phyloP scores from a whole-genome alignment of 2,113 vertebrate species.

The Kryptolebias marmoratus region DNA sequence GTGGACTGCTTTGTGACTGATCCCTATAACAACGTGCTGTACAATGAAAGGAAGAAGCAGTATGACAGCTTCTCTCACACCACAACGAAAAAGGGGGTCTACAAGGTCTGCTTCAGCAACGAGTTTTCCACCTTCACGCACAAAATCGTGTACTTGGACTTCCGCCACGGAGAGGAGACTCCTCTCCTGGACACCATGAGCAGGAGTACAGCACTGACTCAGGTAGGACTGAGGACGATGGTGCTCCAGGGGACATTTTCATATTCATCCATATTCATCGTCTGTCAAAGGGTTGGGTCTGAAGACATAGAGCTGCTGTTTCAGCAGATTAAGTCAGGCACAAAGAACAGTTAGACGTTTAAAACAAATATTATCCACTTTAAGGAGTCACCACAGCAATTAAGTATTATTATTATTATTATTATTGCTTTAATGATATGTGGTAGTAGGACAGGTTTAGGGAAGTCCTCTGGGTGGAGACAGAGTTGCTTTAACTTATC shows the following conservation, averaged over 20 bases:
- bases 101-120: constrained; percentile 93
- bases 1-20: constrained; percentile 90
- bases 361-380: too few species aligned
- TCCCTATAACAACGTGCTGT: constrained; percentile 81
- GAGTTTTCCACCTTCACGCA: constrained; percentile 94
- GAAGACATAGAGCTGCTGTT: too few species aligned
- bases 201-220: constrained; percentile 84
- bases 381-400: too few species aligned
- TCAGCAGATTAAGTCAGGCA: too few species aligned
- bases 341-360: too few species aligned
- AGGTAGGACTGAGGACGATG: constrained; percentile 74
- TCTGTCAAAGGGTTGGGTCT: too few species aligned
- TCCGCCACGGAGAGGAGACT: constrained; percentile 83
- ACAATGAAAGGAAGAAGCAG: constrained; percentile 88
- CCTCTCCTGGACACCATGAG: constrained; percentile 84
- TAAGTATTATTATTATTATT: too few species aligned
- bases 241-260: background rate
- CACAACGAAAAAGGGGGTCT: constrained; percentile 79
- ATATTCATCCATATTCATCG: too few species aligned
- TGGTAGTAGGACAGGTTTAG: background rate
- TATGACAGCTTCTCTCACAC: constrained; percentile 88
- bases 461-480: constrained; percentile 38
- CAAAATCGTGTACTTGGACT: constrained; percentile 89
- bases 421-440: background rate
- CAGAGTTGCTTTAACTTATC: constrained; percentile 1